phyloP scores from a whole-genome alignment of 2,888 invertebrate genomes.

The Pollenia labialis region DNA sequence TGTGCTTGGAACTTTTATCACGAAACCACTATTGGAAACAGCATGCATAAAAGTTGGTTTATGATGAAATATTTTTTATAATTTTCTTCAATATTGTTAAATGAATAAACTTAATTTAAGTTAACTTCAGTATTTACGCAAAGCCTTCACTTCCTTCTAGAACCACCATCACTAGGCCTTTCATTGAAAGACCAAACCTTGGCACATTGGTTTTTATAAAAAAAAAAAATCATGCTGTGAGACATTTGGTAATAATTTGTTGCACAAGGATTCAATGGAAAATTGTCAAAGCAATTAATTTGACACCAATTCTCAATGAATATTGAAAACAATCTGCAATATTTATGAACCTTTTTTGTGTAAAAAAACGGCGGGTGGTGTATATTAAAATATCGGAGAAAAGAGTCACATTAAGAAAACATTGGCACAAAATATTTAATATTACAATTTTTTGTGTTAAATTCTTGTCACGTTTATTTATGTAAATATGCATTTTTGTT shows the following conservation, averaged over 20 bases:
- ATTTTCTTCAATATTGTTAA: not conserved
- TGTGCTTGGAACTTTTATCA: not conserved
- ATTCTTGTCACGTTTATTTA: not conserved
- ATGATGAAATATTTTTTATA: not conserved
- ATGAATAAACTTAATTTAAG: not conserved
- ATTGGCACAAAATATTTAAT: conserved; percentile 22
- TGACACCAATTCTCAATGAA: conserved; percentile 64
- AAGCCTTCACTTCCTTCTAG: not conserved
- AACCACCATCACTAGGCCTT: not conserved
- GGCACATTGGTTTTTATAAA: conserved; percentile 46
- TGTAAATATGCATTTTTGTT: not conserved
- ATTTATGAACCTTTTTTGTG: conserved; percentile 5
- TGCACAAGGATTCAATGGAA: conserved; percentile 72
- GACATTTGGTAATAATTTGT: conserved; percentile 65
- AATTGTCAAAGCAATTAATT: conserved; percentile 80
- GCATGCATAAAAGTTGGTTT: conserved; percentile 8
- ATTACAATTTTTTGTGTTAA: conserved; percentile 18
- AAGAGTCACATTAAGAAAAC: not conserved
- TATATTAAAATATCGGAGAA: conserved; percentile 11
- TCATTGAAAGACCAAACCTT: conserved; percentile 62
- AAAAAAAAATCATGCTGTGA: conserved; percentile 57
- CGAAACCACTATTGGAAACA: not conserved
- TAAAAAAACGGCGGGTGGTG: conserved; percentile 62
- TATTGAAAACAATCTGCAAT: conserved; percentile 29
- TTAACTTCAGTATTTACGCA: not conserved